Base-by-base conservation (phyloP, 2,113 vertebrate species). In the Takifugu bimaculatus region DNA sequence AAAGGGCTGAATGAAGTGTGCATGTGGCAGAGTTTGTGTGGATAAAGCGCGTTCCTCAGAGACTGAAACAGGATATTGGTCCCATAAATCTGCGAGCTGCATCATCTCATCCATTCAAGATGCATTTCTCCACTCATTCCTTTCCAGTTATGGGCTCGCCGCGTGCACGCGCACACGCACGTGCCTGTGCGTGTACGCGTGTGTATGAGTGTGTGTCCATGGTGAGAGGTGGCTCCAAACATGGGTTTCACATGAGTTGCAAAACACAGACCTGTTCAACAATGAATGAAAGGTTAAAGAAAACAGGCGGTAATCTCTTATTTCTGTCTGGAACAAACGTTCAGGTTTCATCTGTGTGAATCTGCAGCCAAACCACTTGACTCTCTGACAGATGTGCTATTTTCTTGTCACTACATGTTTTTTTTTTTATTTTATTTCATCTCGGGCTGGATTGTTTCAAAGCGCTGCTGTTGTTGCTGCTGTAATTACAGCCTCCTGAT, bases 231-330 rank as follows among this genome's bases (percentile, higher is more conserved):
- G 13, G 44, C 75, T 74, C 74, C 68, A 75, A 72, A 78, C 69
- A 68, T 25, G 2, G 75, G 68, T 75, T 74, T 82, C 75, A 80
- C 77, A 63, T 71, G 67, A 80, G 50, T 64, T 50, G 70, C 73
- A 65, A 62, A 79, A 80, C 73, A 77, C 68, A 77, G 79, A 82
- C 76, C 77, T 53, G 27, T 80, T 68, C 50, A 62, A 14, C 57
- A 68, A 75, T 68, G 67, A 77, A 72, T 54, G 65, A 61, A 47
- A 64, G 57, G 64, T 56, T 59, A 3, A 9, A 61, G 50, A 70
- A 56, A 58, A 45, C 39, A 54, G 28, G 28, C 49, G 4, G 32
- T 53, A 54, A 77, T 73, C 73, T 77, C 50, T 62, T 49, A 43
- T 67, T 51, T 58, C 53, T 63, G 35, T 39, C 7, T 9, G 57